phyloP scores from a whole-genome alignment of 2,113 vertebrate genomes.

The Heterotilapia buettikoferi region DNA sequence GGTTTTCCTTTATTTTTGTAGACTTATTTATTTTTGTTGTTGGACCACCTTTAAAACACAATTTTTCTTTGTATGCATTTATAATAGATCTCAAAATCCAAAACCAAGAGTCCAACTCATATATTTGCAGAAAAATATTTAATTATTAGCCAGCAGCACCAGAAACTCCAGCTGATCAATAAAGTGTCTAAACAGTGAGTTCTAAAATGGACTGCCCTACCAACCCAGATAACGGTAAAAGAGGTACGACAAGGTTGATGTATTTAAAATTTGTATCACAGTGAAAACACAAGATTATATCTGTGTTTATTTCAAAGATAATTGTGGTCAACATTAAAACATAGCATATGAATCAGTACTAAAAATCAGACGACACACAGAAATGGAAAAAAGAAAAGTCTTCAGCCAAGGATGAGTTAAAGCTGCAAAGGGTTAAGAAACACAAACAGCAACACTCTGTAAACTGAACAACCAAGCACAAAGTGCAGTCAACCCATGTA shows the following conservation, averaged over 20 bases:
- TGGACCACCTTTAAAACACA: background rate
- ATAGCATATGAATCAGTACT: background rate
- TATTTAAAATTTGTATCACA: background rate
- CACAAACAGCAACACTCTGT: background rate
- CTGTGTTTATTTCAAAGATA: background rate
- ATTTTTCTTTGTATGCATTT: background rate
- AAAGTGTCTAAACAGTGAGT: background rate
- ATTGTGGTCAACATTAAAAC: background rate
- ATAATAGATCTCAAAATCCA: background rate
- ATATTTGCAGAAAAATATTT: background rate
- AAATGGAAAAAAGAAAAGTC: background rate
- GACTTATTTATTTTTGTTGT: background rate
- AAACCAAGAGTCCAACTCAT: background rate
- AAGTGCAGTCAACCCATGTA: background rate
- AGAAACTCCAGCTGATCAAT: background rate
- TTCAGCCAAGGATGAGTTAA: background rate
- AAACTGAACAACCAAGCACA: background rate
- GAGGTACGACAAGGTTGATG: background rate
- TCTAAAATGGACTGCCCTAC: background rate
- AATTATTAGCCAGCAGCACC: background rate
- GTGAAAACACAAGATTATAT: background rate
- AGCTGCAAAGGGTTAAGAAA: background rate
- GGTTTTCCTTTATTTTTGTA: background rate
- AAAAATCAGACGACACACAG: background rate
- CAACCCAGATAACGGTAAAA: background rate